Base-by-base conservation (phyloP, 2,888 invertebrate genomes). In the Octonoba sinensis region DNA sequence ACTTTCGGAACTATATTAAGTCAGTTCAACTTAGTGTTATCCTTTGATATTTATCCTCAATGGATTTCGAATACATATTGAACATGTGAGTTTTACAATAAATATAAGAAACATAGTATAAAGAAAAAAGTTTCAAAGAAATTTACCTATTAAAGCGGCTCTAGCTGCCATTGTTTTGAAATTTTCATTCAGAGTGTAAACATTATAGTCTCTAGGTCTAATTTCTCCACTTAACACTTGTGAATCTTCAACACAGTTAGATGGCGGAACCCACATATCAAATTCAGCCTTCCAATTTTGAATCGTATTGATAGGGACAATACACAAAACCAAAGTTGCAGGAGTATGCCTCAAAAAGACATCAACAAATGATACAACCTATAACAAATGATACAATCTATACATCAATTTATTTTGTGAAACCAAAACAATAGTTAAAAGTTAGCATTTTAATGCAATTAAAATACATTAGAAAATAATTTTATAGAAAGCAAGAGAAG, bases 201-300 rank as follows among this genome's bases (percentile, higher is more conserved):
- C 92, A 64, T 93, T 93, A 87, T 97, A 99, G 85, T 93, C 92
- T 57, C 99, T 90, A 0, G 94, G 90, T 67, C 94, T 90, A 3
- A 95, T 91, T 86, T 93, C 93, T 0, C 93, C 93, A 78, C 91
- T 91, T 0, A 90, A 90, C 12, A 90, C 88, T 49, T 92, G 86
- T 0, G 20, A 86, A 73, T 36, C 83, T 60, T 81, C 79, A 8
- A 82, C 75, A 54, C 65, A 71, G 51, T 71, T 76, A 20, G 83
- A 74, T 60, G 66, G 82, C 0, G 99, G 99, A 76, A 97, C 90
- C 98, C 99, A 99, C 93, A 96, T 95, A 88, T 99, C 96, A 88
- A 96, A 99, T 89, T 99, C 99, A 1, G 96, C 94, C 86, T 95
- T 90, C 99, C 98, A 99, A 90, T 99, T 99, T 89, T 99, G 98